phyloP scores from a whole-genome alignment of 53 echinoderm and acorn worm species.

The Astropecten irregularis region DNA sequence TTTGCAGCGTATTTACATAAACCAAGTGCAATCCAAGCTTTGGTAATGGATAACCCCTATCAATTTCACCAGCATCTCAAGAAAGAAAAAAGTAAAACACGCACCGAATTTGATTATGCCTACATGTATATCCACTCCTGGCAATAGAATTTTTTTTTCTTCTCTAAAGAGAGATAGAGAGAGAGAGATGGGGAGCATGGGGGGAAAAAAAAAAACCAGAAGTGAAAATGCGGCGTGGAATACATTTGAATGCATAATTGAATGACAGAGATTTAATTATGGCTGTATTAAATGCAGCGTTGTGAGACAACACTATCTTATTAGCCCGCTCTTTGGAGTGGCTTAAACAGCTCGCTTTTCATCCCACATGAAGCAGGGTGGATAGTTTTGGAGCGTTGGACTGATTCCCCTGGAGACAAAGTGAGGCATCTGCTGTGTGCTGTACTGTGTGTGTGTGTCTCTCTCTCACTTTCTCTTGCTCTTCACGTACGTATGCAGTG shows the following conservation, averaged over 20 bases:
- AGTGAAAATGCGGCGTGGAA: slow-evolving; percentile 18
- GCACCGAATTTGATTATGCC: slow-evolving; percentile 33
- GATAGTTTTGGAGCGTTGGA: slow-evolving; percentile 6
- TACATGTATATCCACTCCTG: slow-evolving; percentile 15
- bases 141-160: slow-evolving; percentile 14
- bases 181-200: not conserved
- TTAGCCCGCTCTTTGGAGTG: slow-evolving; percentile 20
- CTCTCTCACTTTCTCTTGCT: not conserved
- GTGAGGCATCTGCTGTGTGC: not conserved
- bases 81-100: not conserved
- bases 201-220: too few species aligned
- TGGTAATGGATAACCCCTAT: slow-evolving; percentile 21
- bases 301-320: slow-evolving; percentile 41
- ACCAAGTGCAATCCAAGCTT: not conserved
- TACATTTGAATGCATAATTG: slow-evolving; percentile 52
- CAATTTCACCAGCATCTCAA: not conserved
- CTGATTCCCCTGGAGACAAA: slow-evolving; percentile 44
- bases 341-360: slow-evolving; percentile 26
- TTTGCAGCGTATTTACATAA: not conserved
- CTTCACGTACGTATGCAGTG: not conserved
- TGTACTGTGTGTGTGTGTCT: too few species aligned
- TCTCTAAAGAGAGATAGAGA: not conserved
- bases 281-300: slow-evolving; percentile 44
- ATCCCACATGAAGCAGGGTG: not conserved
- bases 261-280: slow-evolving; percentile 50